Percentiles rank a stretch among this genome's conserved stretches.
Conservation (phyloP, 2,797 vertebrate genomes). For the Darevskia mixta region DNA sequence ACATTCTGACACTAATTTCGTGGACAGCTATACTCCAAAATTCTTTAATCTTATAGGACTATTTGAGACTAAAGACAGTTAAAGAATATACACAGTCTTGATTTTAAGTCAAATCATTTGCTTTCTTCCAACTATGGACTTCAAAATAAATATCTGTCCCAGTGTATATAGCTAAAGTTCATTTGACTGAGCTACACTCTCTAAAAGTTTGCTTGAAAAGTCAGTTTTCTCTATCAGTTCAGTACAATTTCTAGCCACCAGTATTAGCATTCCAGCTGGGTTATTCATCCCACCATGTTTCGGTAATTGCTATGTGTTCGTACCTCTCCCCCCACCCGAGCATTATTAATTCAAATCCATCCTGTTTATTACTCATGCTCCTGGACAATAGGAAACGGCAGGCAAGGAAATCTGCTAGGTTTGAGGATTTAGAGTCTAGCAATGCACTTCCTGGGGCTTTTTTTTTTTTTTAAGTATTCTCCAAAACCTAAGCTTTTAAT, state of each 20-base stretch:
- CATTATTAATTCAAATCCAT: conserved; percentile 56
- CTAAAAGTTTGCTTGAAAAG: neutral
- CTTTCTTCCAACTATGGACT: neutral
- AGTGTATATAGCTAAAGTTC: neutral
- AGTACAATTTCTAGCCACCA: neutral
- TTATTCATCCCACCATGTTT: conserved; percentile 39
- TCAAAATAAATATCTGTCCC: neutral
- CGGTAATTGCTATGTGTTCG: conserved; percentile 48
- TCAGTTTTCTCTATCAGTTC: rapidly evolving
- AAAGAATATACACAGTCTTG: neutral
- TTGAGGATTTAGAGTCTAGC: conserved; percentile 26
- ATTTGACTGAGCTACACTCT: neutral
- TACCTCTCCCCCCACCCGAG: conserved; percentile 36
- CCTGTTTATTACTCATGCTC: conserved; percentile 31
- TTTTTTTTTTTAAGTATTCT: neutral
- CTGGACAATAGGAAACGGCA: conserved; percentile 23
- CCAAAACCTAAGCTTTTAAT: conserved; percentile 41
- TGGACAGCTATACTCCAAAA: too few species aligned
- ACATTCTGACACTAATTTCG: neutral
- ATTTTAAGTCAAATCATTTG: neutral
- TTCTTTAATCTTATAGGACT: neutral
- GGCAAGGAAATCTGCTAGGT: conserved; percentile 45
- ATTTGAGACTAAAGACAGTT: too few species aligned
- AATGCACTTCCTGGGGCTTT: conserved; percentile 30
- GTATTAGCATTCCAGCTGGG: conserved; percentile 26